Conservation (phyloP, 1,140 invertebrate genomes). For the Heliothis subflexa region DNA sequence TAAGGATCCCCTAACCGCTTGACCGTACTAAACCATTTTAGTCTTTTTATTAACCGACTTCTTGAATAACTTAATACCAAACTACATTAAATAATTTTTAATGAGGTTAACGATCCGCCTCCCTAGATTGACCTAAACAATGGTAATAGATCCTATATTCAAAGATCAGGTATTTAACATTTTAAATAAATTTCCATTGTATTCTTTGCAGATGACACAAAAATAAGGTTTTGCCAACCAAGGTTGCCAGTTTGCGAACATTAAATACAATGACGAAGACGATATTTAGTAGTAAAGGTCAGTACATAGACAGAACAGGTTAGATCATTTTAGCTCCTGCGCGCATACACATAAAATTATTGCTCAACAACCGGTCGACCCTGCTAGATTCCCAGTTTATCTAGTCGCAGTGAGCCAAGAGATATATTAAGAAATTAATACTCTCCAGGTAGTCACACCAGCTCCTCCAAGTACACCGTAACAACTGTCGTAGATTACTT, state of each 20-base stretch:
- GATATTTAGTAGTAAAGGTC: conserved; percentile 41
- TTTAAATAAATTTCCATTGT: conserved; percentile 11
- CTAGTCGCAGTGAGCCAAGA: conserved; percentile 25
- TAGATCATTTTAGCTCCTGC: conserved; percentile 41
- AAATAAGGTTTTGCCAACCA: conserved; percentile 26
- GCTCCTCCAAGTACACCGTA: not conserved
- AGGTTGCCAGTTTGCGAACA: conserved; percentile 28
- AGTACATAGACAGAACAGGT: conserved; percentile 41
- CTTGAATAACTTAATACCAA: too few relatives aligned
- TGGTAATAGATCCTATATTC: not conserved
- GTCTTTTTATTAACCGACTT: too few relatives aligned
- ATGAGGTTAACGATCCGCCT: too few relatives aligned
- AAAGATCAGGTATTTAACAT: not conserved
- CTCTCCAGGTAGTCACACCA: not conserved
- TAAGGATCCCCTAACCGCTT: too few relatives aligned
- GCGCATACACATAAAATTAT: conserved; percentile 36
- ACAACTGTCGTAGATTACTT: not conserved
- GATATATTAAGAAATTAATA: conserved; percentile 38
- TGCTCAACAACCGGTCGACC: conserved; percentile 44
- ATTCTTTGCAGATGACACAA: conserved; percentile 28
- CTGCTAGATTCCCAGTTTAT: conserved; percentile 39
- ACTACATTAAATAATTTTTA: too few relatives aligned
- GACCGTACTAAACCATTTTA: too few relatives aligned
- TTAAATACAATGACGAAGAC: conserved; percentile 39
- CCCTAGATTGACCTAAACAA: too few relatives aligned